phyloP scores from a whole-genome alignment of 2,797 vertebrate species.

The Pelobates cultripes region DNA sequence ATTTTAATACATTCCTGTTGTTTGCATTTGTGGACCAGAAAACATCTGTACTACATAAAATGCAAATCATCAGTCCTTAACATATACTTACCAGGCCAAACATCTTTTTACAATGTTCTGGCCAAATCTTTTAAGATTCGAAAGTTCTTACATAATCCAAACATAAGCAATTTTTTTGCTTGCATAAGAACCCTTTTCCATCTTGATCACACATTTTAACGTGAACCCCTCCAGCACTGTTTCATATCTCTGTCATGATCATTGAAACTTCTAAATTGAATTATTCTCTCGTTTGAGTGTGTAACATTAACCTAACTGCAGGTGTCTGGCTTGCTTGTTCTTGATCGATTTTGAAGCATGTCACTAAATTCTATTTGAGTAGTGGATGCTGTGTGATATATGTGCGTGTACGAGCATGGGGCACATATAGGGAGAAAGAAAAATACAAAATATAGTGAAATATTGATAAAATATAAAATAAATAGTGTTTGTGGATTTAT shows the following conservation, averaged over 20 bases:
- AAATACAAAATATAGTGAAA: no score
- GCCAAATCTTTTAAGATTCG: conserved; percentile 38
- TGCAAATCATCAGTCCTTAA: conserved; percentile 43
- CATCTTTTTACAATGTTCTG: conserved; percentile 15
- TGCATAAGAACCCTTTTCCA: background rate
- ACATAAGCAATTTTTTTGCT: conserved; percentile 8
- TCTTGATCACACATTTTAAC: conserved; percentile 18
- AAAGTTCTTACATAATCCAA: conserved; percentile 35
- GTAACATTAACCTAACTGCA: background rate
- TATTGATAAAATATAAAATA: no score
- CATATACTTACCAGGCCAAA: conserved; percentile 29
- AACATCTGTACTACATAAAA: conserved; percentile 42
- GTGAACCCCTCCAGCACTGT: conserved; percentile 21
- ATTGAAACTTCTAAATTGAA: background rate
- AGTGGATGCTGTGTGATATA: no score
- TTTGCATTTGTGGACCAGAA: conserved; percentile 11
- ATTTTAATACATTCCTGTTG: background rate
- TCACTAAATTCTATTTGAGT: no score
- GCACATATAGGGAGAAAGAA: no score
- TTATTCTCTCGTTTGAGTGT: background rate
- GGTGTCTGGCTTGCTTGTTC: background rate
- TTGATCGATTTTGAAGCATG: no score
- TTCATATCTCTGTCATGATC: conserved; percentile 12
- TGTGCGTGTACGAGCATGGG: no score
- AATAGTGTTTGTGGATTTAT: no score